Evolutionary conservation across 1,140 invertebrate species (phyloP).

Genomic region (Dendrolimus kikuchii): DNA sequence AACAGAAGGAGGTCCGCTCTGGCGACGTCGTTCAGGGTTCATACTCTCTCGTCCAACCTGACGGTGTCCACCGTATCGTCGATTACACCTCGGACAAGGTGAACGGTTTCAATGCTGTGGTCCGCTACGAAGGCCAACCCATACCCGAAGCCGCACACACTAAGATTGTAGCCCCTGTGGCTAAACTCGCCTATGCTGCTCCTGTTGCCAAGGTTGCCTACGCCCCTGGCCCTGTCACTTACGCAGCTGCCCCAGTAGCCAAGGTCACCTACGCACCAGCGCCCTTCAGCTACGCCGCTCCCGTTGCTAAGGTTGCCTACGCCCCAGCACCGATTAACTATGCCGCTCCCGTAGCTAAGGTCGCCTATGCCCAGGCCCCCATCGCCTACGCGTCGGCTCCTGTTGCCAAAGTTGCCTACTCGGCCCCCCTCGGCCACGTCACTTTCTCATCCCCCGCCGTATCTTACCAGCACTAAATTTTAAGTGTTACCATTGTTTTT

Average conservation of each 20-base stretch:
- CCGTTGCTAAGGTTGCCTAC: slow-evolving; percentile 27
- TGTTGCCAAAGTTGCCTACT: slow-evolving; percentile 20
- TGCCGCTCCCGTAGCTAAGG: slow-evolving; percentile 19
- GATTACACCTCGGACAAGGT: slow-evolving; percentile 68
- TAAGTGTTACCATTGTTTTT: slow-evolving; percentile 17
- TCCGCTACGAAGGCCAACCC: slow-evolving; percentile 22
- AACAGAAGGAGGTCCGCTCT: slow-evolving; percentile 46
- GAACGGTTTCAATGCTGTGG: slow-evolving; percentile 29
- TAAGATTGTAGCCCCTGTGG: slow-evolving; percentile 25
- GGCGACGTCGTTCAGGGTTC: slow-evolving; percentile 76
- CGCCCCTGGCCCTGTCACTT: slow-evolving; percentile 26
- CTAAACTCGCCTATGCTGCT: slow-evolving; percentile 29
- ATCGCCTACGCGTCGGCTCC: slow-evolving; percentile 10
- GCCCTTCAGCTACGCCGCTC: slow-evolving; percentile 18
- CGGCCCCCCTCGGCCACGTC: slow-evolving; percentile 30
- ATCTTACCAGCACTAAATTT: slow-evolving; percentile 45
- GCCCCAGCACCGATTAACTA: slow-evolving; percentile 21
- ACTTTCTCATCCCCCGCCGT: slow-evolving; percentile 42
- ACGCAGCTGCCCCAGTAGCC: slow-evolving; percentile 22
- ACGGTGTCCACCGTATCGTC: slow-evolving; percentile 73
- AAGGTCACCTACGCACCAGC: slow-evolving; percentile 25
- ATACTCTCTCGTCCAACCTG: slow-evolving; percentile 74
- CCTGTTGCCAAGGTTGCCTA: slow-evolving; percentile 31
- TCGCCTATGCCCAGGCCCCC: slow-evolving; percentile 16
- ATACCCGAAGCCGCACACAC: slow-evolving; percentile 16